Base-by-base conservation (phyloP, 2,888 invertebrate genomes). In the Megastigmus dorsalis region DNA sequence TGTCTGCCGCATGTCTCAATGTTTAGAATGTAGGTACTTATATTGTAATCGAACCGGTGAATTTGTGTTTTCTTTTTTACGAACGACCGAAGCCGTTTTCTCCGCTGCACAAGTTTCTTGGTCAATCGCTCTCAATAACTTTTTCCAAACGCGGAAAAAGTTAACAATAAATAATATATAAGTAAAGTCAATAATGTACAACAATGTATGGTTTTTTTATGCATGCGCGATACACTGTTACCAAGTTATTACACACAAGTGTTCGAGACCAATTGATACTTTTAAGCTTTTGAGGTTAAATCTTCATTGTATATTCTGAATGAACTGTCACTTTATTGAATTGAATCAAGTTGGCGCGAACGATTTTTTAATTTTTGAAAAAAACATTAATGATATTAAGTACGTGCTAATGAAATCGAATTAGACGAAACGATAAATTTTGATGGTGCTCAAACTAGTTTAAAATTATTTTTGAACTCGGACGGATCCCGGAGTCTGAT, bases 1-100 rank as follows among this genome's bases (percentile, higher is more conserved):
- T 86, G 86, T 87, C 84, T 87, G 86, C 84, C 87, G 84, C 87
- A 86, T 87, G 87, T 87, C 87, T 85, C 74, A 79, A 66, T 59
- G 54, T 76, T n/a, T 74, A 74, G 45, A n/a, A n/a, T n/a, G n/a
- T n/a, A n/a, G n/a, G n/a, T n/a, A n/a, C n/a, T n/a, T n/a, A 66
- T 57, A 63, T 67, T 9, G 67, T n/a, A 36, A 45, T 60, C 43
- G 23, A 66, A 45, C 15, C 13, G 7, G 48, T 57, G 36, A 75
- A n/a, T n/a, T n/a, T n/a, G n/a, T n/a, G n/a, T n/a, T n/a, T n/a
- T n/a, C 38, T 76, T 80, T 71, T 80, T 71, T 77, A 43, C 70
- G 66, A 67, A 72, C 65, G 76, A 60, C 68, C 36, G 57, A 70
- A 81, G 76, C 78, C 78, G 77, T 79, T 82, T 80, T 82, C 79